These are phyloP conservation scores for Mustela nigripes DNA, from an alignment of 2,113 vertebrate species.

Conservation along the genomic window DNA sequence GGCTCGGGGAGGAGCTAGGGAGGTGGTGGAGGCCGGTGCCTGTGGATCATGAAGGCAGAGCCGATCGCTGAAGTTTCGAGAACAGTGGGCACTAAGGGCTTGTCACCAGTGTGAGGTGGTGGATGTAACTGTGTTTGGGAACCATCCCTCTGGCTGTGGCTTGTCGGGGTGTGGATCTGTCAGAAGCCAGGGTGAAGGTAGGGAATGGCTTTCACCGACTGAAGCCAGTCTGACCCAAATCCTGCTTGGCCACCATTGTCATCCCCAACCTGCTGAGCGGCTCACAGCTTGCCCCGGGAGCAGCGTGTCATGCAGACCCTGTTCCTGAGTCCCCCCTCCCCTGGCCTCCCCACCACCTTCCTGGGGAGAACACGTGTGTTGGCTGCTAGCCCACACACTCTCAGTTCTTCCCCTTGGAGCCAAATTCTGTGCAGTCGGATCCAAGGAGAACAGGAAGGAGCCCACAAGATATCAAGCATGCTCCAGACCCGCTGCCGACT, in stretches of 20 bases:
- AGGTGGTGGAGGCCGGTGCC: background rate
- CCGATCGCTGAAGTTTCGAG: background rate
- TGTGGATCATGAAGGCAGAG: fast-evolving
- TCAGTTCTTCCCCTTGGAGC: background rate
- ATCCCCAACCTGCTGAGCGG: background rate
- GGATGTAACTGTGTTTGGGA: background rate
- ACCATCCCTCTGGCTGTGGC: background rate
- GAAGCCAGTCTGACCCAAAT: background rate
- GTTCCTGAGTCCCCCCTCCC: background rate
- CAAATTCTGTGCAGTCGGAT: background rate
- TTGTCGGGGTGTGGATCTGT: background rate
- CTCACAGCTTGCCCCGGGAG: background rate
- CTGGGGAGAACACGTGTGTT: background rate
- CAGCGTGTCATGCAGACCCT: background rate
- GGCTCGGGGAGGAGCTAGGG: background rate
- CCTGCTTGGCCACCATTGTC: background rate
- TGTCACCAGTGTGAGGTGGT: fast-evolving
- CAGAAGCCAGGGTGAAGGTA: background rate
- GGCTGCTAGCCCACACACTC: background rate
- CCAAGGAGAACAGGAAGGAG: background rate
- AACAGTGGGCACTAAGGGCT: background rate
- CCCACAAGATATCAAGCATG: background rate
- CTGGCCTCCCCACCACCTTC: background rate
- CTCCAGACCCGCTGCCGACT: background rate
- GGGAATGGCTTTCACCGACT: too few species aligned